A percentile compares a stretch with the other conserved stretches of the same genome.
Conservation (phyloP, 2,888 invertebrate genomes). For the Synanthedon vespiformis region DNA sequence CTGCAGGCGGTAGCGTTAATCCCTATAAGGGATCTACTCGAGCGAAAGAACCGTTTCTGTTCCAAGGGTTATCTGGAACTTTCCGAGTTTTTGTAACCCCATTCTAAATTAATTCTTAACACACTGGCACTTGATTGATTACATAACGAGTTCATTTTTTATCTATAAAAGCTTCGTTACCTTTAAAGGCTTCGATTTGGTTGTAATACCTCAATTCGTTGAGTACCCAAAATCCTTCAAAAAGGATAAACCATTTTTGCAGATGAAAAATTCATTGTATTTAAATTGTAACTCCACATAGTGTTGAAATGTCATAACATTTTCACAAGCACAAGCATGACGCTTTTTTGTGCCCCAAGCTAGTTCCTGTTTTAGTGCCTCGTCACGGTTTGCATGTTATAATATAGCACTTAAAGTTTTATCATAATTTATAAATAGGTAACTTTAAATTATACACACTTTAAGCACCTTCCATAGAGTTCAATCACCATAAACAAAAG, state of each 20-base stretch:
- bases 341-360: constrained; percentile 22
- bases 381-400: constrained; percentile 18
- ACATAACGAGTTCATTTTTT: neutral
- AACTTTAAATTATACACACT: neutral
- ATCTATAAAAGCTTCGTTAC: constrained; percentile 8
- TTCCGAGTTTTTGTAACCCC: constrained; percentile 10
- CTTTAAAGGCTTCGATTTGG: no score
- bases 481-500: constrained; percentile 22
- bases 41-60: constrained; percentile 24
- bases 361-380: constrained; percentile 20
- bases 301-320: constrained; percentile 29
- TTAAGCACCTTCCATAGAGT: constrained; percentile 9
- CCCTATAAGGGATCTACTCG: constrained; percentile 37
- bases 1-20: constrained; percentile 37
- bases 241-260: constrained; percentile 31
- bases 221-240: constrained; percentile 46
- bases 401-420: constrained; percentile 11
- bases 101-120: constrained; percentile 5
- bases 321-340: constrained; percentile 14
- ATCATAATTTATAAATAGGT: constrained; percentile 6
- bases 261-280: constrained; percentile 28
- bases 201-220: constrained; percentile 32
- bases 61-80: constrained; percentile 10
- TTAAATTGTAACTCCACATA: constrained; percentile 22
- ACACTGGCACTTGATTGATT: neutral